phyloP scores from a whole-genome alignment of 2,888 invertebrate species.

The Archaeoteleia sp. region DNA sequence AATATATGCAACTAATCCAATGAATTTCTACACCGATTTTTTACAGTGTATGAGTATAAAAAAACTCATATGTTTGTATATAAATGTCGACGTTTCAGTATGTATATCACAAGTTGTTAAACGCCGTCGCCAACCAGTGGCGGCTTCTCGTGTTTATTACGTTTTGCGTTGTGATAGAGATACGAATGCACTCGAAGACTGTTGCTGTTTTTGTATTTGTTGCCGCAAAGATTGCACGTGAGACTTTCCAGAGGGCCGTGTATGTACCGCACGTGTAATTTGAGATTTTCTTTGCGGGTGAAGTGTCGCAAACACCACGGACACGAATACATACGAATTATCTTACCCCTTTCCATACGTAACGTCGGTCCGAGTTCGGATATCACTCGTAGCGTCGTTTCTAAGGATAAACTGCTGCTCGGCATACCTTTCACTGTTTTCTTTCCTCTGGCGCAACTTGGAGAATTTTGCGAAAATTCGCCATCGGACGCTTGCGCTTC shows the following conservation, averaged over 20 bases:
- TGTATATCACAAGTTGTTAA: conserved; percentile 43
- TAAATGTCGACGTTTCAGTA: conserved; percentile 13
- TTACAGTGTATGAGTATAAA: no score
- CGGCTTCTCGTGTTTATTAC: conserved; percentile 63
- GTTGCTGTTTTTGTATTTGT: conserved; percentile 75
- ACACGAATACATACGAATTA: conserved; percentile 72
- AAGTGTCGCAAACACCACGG: conserved; percentile 73
- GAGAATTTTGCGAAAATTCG: conserved; percentile 25
- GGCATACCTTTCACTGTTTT: conserved; percentile 69
- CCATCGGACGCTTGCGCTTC: conserved; percentile 33
- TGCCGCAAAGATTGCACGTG: conserved; percentile 83
- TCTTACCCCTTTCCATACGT: conserved; percentile 70
- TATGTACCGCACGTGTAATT: conserved; percentile 83
- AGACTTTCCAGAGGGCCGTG: conserved; percentile 82
- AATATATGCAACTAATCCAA: no score
- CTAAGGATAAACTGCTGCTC: conserved; percentile 67
- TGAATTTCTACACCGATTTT: no score
- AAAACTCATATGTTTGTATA: no score
- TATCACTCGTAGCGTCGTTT: conserved; percentile 70
- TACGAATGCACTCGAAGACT: conserved; percentile 73
- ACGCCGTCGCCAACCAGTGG: conserved; percentile 43
- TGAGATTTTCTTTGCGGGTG: conserved; percentile 78
- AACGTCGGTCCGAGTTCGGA: conserved; percentile 72
- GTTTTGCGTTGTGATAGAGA: conserved; percentile 71
- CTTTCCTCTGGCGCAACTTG: conserved; percentile 58